Evolutionary conservation across 1,140 invertebrate species (phyloP).

Genomic region (Leptinotarsa lineolata): DNA sequence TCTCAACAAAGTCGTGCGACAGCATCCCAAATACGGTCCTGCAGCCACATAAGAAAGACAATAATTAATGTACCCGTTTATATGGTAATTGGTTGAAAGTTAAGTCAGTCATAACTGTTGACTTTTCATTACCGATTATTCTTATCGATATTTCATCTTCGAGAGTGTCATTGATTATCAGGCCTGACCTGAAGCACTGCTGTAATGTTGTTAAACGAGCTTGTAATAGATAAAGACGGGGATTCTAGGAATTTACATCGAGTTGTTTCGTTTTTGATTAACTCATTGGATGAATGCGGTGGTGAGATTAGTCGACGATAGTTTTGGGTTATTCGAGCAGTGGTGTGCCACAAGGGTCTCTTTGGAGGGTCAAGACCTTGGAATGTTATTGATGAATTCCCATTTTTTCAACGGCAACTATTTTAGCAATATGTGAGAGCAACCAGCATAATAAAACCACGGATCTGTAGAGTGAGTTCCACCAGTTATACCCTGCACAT

Average conservation of each 20-base stretch:
- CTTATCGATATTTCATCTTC: slow-evolving; percentile 8
- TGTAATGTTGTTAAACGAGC: slow-evolving; percentile 19
- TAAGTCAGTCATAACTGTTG: slow-evolving; percentile 12
- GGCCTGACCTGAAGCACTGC: background rate
- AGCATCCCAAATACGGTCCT: background rate
- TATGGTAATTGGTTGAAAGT: slow-evolving; percentile 12
- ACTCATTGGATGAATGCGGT: background rate
- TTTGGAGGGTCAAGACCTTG: too few species aligned
- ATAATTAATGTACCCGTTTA: slow-evolving; percentile 14
- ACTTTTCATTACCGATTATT: slow-evolving; percentile 20
- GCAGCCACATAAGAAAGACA: background rate
- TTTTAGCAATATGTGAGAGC: too few species aligned
- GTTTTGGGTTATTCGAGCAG: too few species aligned
- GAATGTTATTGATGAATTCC: too few species aligned
- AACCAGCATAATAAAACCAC: too few species aligned
- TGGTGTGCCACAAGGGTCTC: too few species aligned
- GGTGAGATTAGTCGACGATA: background rate
- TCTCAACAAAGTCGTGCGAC: too few species aligned
- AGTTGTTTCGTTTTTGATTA: slow-evolving; percentile 2
- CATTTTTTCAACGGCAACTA: too few species aligned
- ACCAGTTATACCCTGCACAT: too few species aligned
- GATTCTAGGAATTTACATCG: slow-evolving; percentile 11
- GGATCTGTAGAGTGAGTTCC: too few species aligned
- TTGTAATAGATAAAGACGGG: slow-evolving; percentile 23
- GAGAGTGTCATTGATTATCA: slow-evolving; percentile 23